phyloP scores from a whole-genome alignment of 2,113 vertebrate species.

The Parus major region DNA sequence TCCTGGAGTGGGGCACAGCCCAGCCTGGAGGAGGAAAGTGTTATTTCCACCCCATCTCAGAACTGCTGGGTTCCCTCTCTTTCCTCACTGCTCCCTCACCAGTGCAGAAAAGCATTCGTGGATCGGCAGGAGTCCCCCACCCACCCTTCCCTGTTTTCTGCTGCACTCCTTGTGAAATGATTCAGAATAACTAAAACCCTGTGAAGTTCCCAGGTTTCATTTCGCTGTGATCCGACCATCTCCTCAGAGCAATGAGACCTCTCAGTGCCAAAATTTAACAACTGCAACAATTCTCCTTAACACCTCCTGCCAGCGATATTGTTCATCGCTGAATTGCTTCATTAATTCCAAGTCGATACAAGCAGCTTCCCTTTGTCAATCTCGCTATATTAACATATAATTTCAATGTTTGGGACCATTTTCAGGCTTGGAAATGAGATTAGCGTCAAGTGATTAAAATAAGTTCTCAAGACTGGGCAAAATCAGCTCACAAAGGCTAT shows the following conservation, averaged over 20 bases:
- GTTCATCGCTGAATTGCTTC: constrained; percentile 62
- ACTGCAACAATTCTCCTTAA: constrained; percentile 53
- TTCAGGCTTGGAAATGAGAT: constrained; percentile 56
- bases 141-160: not conserved
- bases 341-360: constrained; percentile 65
- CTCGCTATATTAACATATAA: constrained; percentile 63
- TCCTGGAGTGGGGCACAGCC: not conserved
- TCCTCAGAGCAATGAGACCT: constrained; percentile 35
- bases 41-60: not conserved
- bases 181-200: not conserved
- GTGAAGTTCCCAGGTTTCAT: not conserved
- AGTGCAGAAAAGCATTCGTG: accelerated
- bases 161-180: not conserved
- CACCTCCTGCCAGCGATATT: constrained; percentile 62
- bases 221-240: not conserved
- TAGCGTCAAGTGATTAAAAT: constrained; percentile 57
- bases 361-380: constrained; percentile 64
- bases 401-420: constrained; percentile 60
- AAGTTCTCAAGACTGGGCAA: constrained; percentile 40
- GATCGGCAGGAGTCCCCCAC: not conserved
- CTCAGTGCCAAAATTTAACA: constrained; percentile 56
- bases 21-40: accelerated
- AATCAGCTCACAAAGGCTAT: constrained; percentile 33
- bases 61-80: not conserved
- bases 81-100: not conserved